A percentile compares a stretch with the other conserved stretches of the same genome.
phyloP scores from a whole-genome alignment of 2,797 vertebrate genomes.

The Channa striata region DNA sequence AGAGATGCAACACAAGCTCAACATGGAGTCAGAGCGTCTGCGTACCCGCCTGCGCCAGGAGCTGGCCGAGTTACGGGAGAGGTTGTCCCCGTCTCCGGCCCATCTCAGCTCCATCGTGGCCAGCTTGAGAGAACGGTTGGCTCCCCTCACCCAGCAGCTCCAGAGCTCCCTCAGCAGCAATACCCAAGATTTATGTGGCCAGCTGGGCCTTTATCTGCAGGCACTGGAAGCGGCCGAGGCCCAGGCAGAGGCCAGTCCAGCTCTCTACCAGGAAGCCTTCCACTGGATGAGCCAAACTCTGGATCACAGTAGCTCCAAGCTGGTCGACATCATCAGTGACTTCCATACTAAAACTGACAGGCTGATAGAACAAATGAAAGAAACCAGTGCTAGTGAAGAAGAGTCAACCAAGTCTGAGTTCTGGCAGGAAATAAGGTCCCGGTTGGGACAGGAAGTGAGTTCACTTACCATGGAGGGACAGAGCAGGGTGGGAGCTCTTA shows the following conservation, averaged over 20 bases:
- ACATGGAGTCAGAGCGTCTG: conserved; percentile 80
- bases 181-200: conserved; percentile 77
- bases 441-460: conserved; percentile 75
- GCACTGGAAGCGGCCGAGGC: conserved; percentile 56
- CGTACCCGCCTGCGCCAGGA: conserved; percentile 79
- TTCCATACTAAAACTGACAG: conserved; percentile 70
- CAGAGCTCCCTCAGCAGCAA: conserved; percentile 76
- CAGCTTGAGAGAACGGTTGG: conserved; percentile 74
- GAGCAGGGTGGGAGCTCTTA: conserved; percentile 64
- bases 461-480: conserved; percentile 70
- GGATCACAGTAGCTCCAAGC: conserved; percentile 69
- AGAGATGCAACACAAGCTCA: conserved; percentile 79
- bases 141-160: conserved; percentile 78
- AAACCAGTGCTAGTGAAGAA: conserved; percentile 45
- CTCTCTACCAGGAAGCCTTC: conserved; percentile 64
- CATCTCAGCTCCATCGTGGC: conserved; percentile 56
- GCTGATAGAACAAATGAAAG: conserved; percentile 66
- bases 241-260: conserved; percentile 24
- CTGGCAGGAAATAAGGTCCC: conserved; percentile 74
- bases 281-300: conserved; percentile 73
- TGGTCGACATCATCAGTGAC: conserved; percentile 69
- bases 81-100: conserved; percentile 73
- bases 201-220: conserved; percentile 75
- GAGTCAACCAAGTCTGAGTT: conserved; percentile 48
- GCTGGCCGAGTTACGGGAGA: conserved; percentile 80